A percentile compares a stretch with the other conserved stretches of the same genome.
Conservation (phyloP, 2,113 vertebrate genomes). For the Onychorhynchus coronatus region DNA sequence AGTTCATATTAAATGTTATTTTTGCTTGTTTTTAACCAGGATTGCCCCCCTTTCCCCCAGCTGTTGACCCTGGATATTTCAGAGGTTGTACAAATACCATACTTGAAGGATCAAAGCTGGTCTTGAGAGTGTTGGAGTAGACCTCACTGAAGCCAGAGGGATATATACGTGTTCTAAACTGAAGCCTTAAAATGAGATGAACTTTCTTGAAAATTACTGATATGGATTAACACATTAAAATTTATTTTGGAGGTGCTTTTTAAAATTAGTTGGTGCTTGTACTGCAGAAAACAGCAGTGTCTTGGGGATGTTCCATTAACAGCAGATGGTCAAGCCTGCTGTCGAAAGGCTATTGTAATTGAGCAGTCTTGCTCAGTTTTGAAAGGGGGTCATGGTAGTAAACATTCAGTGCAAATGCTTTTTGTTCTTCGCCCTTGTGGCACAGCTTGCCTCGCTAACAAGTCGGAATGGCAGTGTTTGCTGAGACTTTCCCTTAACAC, state of each 20-base stretch:
- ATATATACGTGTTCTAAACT: neutral
- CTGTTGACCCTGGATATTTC: neutral
- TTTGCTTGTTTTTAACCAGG: neutral
- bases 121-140: neutral
- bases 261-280: neutral
- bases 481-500: neutral
- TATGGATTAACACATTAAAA: neutral
- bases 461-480: neutral
- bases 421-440: neutral
- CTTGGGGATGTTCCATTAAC: neutral
- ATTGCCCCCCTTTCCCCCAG: rapidly evolving
- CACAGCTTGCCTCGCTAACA: neutral
- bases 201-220: neutral
- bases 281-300: neutral
- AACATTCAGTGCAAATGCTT: neutral
- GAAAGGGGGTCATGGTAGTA: neutral
- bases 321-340: conserved; percentile 6
- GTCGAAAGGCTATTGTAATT: neutral
- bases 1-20: neutral
- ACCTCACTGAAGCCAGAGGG: neutral
- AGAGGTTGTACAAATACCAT: neutral
- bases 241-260: neutral
- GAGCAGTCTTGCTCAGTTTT: neutral
- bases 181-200: neutral
- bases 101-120: neutral